These are phyloP conservation scores for Tryphoninae sp. DNA, from an alignment of 2,888 invertebrate genomes.

Conservation along the genomic window DNA sequence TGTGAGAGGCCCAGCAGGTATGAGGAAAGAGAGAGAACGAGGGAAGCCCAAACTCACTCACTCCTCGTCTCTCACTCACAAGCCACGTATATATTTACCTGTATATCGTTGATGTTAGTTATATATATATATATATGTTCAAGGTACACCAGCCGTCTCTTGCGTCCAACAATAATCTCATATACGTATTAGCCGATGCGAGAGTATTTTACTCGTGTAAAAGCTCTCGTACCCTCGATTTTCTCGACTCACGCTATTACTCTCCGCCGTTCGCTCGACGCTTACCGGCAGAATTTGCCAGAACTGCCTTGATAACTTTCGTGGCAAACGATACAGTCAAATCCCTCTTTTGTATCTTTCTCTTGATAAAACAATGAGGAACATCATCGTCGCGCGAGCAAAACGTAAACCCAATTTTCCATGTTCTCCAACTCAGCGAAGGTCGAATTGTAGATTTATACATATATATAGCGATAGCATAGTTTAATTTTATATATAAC, in stretches of 20 bases:
- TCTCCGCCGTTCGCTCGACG: constrained; percentile 31
- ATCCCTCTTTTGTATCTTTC: constrained; percentile 1
- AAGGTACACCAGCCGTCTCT: constrained; percentile 14
- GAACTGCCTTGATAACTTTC: constrained; percentile 1
- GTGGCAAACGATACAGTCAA: constrained; percentile 30
- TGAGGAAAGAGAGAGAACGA: constrained; percentile 40
- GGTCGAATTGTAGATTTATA: too few species aligned
- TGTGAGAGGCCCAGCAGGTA: constrained; percentile 50
- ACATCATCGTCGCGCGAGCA: too few species aligned
- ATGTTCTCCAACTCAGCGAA: too few species aligned
- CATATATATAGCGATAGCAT: too few species aligned
- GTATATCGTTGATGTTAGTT: not conserved
- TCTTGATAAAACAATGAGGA: not conserved
- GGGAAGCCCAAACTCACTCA: constrained; percentile 43
- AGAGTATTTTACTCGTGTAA: constrained; percentile 42
- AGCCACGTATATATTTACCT: not conserved
- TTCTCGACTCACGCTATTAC: constrained; percentile 43
- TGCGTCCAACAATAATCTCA: constrained; percentile 27
- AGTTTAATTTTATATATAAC: too few species aligned
- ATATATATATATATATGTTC: constrained; percentile 14
- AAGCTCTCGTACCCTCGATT: constrained; percentile 42
- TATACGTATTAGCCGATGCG: constrained; percentile 17
- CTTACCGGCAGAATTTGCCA: constrained; percentile 46
- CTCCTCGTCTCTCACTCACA: constrained; percentile 14
- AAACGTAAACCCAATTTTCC: too few species aligned